Evolutionary conservation across 2,888 invertebrate species (phyloP), one percentile per base, ranked within the genome.

Genomic region (Coenonympha glycerion): DNA sequence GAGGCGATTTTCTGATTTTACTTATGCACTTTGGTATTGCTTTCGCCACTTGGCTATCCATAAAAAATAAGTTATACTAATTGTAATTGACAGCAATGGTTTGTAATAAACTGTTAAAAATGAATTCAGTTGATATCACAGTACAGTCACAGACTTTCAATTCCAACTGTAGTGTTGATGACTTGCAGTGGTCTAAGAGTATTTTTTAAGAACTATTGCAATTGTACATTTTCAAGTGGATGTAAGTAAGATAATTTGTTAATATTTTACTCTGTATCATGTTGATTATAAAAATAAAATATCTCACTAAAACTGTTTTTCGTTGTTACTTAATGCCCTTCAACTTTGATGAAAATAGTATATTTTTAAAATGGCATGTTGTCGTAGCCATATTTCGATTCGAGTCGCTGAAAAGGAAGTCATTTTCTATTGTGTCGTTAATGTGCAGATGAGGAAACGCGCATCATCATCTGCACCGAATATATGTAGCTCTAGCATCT

Each of bases 231-330:
- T 83, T 85, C 80, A 82, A 82, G 79, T 83, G 84, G 72, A 80
- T 86, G 84, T 87, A 86, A 86, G 84, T 87, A 86, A 86, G 81
- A 86, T 87, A 85, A 83, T 83, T 85, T 85, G 86, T 87, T 86
- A 84, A 86, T 85, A 86, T 86, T 85, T 86, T 85, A 86, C 84
- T 82, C 83, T 86, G 86, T 86, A 85, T 84, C 80, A 82, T 84
- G 85, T 86, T 86, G 81, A 80, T 76, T 78, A 82, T 80, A 74
- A 82, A 76, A 82, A 82, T 83, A 83, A 83, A 86, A 81, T 81
- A 79, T 73, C 73, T 79, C 79, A 69, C 71, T 64, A 59, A 67
- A 47, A 45, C 3, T 31, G 21, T n/a, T 6, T 24, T 31, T 31
- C 33, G 26, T 19, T 24, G 3, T 8, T 9, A 13, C 5, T 13